Base-by-base conservation (phyloP, 2,797 vertebrate species). In the Dallia pectoralis region DNA sequence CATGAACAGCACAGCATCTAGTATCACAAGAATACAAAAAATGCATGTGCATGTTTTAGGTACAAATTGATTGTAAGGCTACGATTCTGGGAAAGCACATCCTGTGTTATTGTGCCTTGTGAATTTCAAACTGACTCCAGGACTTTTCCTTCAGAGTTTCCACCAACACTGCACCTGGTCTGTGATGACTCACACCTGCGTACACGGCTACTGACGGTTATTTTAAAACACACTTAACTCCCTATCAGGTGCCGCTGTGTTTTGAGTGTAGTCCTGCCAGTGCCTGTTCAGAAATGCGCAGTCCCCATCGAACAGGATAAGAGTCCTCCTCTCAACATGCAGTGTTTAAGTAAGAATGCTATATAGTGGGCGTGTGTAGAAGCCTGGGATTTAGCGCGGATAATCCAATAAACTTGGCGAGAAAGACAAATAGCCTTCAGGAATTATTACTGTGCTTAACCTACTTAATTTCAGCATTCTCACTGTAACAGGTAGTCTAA, bases 341-440 rank as follows among this genome's bases (percentile, higher is more conserved):
- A 67, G 69, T 27, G 16, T 48, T 59, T 32, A 63, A 49, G 36
- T 49, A 53, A 73, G 65, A 36, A 72, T 65, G 49, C 29, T 63
- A 9, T 25, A 33, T 4, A 3, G 68, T 77, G 29, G 62, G 67
- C 49, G 69, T 77, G 75, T 69, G 75, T 69, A 65, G 22, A 74
- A 71, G 56, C 56, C 29, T 53, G 68, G 81, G 81, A 84, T 85
- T 90, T 85, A 86, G 74, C 76, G 62, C 56, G 53, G 73, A 78
- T 87, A 82, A 87, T 89, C 78, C 86, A 87, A 88, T 89, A 77
- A 86, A 73, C 80, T 81, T 81, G 71, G 82, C 80, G 67, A 85
- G 79, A 77, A 79, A 83, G 76, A 80, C 79, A 78, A 77, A 76
- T 69, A 77, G 73, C 77, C 85, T 65, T 76, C 67, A 40, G 79